Evolutionary conservation across 2,113 vertebrate species (phyloP).

Genomic region (Camelus dromedarius): DNA sequence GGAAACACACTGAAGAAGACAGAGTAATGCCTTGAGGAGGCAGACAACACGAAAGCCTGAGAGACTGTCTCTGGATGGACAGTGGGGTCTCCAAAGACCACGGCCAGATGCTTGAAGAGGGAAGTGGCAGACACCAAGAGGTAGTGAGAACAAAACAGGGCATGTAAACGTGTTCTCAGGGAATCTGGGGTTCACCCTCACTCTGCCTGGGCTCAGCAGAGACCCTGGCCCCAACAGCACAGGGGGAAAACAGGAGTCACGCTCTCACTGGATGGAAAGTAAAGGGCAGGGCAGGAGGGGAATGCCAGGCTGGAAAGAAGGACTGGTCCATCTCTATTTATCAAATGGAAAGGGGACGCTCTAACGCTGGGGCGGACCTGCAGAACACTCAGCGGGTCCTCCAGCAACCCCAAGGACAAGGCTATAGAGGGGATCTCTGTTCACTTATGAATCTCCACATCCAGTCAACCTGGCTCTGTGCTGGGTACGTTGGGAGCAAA

Average conservation of each 20-base stretch:
- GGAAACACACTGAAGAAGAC: not conserved
- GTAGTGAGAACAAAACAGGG: not conserved
- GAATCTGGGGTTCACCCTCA: not conserved
- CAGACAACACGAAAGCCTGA: not conserved
- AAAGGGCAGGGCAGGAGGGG: not conserved
- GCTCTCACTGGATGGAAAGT: not conserved
- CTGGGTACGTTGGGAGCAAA: not conserved
- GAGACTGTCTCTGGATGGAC: not conserved
- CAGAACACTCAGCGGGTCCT: not conserved
- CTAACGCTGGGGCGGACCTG: rapidly evolving
- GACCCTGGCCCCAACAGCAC: rapidly evolving
- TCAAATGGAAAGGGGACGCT: rapidly evolving
- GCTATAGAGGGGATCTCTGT: not conserved
- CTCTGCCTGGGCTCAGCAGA: not conserved
- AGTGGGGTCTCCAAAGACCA: not conserved
- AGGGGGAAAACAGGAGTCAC: rapidly evolving
- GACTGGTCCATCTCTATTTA: not conserved
- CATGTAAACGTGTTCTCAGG: rapidly evolving
- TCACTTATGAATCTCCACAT: not conserved
- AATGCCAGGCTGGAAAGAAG: not conserved
- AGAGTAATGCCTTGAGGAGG: not conserved
- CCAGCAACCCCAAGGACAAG: not conserved
- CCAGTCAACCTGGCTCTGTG: not conserved
- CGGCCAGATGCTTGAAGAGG: not conserved
- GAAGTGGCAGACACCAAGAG: not conserved